Conservation (phyloP, 2,113 vertebrate genomes). For the Carettochelys insculpta region DNA sequence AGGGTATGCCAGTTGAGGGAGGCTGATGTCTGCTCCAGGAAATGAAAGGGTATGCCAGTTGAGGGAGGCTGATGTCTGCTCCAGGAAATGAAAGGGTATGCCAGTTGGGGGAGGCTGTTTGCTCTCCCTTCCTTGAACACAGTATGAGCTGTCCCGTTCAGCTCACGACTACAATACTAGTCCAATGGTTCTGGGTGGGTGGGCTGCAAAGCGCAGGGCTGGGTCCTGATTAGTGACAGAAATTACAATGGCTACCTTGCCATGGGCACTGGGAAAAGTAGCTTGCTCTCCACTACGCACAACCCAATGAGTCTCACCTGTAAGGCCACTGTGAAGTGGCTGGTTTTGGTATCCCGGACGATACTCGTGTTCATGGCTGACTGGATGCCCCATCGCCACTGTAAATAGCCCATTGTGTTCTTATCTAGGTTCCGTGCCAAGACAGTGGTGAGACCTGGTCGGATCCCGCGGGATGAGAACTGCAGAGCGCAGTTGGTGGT, state of each 20-base stretch:
- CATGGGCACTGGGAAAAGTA: background rate
- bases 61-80: background rate
- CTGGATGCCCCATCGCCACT: conserved; percentile 96
- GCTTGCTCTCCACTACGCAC: rapidly evolving
- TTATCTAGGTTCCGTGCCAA: conserved; percentile 94
- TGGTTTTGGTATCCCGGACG: conserved; percentile 94
- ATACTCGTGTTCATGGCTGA: conserved; percentile 98
- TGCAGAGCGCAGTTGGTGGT: conserved; percentile 93
- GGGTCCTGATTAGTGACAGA: too few species aligned
- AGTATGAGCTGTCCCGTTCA: background rate
- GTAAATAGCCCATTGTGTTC: conserved; percentile 97
- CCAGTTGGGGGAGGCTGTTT: background rate
- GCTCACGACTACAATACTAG: background rate
- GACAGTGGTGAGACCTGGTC: conserved; percentile 89
- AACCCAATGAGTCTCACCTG: conserved; percentile 79
- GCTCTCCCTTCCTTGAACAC: background rate
- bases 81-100: background rate
- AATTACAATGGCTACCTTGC: background rate
- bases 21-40: background rate
- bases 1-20: background rate
- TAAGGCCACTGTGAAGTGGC: conserved; percentile 90
- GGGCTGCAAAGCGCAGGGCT: background rate
- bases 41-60: background rate
- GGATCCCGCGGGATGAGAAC: conserved; percentile 91
- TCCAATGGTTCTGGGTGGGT: too few species aligned